Conservation (phyloP, 2,888 invertebrate genomes). For the Heteropelma amictum region DNA sequence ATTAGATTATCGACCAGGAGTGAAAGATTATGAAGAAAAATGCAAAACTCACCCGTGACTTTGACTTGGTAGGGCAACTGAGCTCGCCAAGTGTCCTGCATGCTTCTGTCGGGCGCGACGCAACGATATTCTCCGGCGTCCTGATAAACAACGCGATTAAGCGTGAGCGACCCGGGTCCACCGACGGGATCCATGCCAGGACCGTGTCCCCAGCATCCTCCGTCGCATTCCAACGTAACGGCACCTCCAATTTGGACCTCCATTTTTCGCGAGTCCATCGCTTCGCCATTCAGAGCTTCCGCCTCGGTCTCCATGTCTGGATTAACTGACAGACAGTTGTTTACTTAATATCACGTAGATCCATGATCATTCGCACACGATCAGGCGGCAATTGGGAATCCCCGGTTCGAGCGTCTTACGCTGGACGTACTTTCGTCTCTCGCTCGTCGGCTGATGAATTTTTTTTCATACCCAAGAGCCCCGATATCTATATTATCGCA, state of each 20-base stretch:
- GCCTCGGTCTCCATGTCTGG: constrained; percentile 75
- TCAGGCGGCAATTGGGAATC: not conserved
- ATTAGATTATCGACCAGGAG: no score
- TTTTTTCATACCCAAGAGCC: no score
- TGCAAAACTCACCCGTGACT: constrained; percentile 79
- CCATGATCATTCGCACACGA: not conserved
- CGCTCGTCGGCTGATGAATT: no score
- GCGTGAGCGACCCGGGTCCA: constrained; percentile 82
- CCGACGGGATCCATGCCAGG: constrained; percentile 79
- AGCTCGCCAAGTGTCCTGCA: constrained; percentile 76
- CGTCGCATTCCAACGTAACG: constrained; percentile 88
- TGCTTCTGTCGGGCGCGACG: constrained; percentile 81
- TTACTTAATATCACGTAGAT: constrained; percentile 24
- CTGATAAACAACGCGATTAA: constrained; percentile 87
- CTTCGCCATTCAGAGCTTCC: constrained; percentile 73
- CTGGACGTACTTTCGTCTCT: no score
- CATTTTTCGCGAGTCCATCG: constrained; percentile 81
- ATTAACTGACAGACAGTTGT: constrained; percentile 66
- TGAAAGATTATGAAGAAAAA: no score
- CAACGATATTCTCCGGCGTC: constrained; percentile 88
- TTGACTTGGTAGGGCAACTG: constrained; percentile 78
- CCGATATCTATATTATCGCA: constrained; percentile 2
- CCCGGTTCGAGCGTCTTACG: not conserved
- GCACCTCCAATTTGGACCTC: constrained; percentile 93
- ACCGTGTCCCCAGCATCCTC: constrained; percentile 78